Conservation (phyloP, 2,113 vertebrate species). For the Neodontobutis hainanensis region DNA sequence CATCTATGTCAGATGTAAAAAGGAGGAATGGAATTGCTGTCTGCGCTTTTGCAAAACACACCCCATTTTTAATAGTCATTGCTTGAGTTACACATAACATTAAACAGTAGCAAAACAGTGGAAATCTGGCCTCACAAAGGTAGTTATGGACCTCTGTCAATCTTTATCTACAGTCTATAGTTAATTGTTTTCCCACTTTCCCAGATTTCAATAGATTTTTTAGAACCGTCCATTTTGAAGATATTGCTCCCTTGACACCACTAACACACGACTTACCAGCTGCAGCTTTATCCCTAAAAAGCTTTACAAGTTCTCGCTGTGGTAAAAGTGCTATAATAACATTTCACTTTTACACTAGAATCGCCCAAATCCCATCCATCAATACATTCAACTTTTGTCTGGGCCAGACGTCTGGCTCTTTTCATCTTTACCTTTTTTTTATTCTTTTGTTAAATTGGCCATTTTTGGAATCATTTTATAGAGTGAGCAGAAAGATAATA, state of each 20-base stretch:
- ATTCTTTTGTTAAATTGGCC: neutral
- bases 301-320: conserved; percentile 7
- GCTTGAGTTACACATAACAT: too few species aligned
- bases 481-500: conserved; percentile 31
- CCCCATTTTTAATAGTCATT: too few species aligned
- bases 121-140: too few species aligned
- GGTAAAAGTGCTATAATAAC: neutral
- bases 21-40: too few species aligned
- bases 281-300: conserved; percentile 1
- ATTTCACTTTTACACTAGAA: conserved; percentile 6
- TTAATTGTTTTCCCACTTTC: conserved; percentile 3
- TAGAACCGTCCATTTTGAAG: neutral
- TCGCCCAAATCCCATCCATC: conserved; percentile 20
- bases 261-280: conserved; percentile 1
- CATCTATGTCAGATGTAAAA: too few species aligned
- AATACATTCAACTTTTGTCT: conserved; percentile 12
- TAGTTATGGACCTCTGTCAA: neutral
- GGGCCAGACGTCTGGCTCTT: conserved; percentile 31
- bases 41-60: too few species aligned
- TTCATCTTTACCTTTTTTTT: conserved; percentile 8
- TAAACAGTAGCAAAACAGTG: too few species aligned
- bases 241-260: conserved; percentile 12
- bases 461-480: conserved; percentile 6
- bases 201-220: neutral
- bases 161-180: neutral